Percentiles rank a stretch among this genome's conserved stretches.
These are phyloP conservation scores for Catharus bicknelli DNA, from an alignment of 2,113 vertebrate species.

Conservation along the genomic window DNA sequence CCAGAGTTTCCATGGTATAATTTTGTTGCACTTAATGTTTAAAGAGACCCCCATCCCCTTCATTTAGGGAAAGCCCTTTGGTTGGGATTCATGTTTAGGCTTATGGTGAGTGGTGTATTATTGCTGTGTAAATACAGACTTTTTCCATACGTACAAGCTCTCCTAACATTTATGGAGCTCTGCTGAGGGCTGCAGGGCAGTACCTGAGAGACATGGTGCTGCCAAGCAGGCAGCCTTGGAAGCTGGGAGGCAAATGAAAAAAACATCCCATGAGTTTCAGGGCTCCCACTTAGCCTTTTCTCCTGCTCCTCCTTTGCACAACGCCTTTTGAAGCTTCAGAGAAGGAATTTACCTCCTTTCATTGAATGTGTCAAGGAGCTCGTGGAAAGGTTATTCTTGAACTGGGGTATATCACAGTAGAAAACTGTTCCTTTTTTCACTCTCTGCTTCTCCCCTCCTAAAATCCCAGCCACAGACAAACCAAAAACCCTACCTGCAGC, in stretches of 20 bases:
- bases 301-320: not conserved
- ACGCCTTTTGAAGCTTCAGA: not conserved
- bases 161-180: not conserved
- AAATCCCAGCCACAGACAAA: not conserved
- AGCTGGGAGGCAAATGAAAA: not conserved
- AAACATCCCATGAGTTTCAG: not conserved
- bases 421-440: not conserved
- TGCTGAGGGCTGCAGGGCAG: not conserved
- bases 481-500: not conserved
- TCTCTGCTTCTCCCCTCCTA: not conserved
- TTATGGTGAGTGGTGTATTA: conserved; percentile 1
- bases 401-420: not conserved
- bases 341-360: not conserved
- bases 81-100: conserved; percentile 26
- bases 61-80: conserved; percentile 5
- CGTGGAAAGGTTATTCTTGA: not conserved
- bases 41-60: not conserved
- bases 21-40: conserved; percentile 31
- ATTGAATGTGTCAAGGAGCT: not conserved
- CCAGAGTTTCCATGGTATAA: conserved; percentile 59
- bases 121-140: conserved; percentile 32
- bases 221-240: not conserved
- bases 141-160: not conserved
- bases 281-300: not conserved
- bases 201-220: not conserved